phyloP scores from a whole-genome alignment of 2,797 vertebrate genomes.

The Tenualosa ilisha region DNA sequence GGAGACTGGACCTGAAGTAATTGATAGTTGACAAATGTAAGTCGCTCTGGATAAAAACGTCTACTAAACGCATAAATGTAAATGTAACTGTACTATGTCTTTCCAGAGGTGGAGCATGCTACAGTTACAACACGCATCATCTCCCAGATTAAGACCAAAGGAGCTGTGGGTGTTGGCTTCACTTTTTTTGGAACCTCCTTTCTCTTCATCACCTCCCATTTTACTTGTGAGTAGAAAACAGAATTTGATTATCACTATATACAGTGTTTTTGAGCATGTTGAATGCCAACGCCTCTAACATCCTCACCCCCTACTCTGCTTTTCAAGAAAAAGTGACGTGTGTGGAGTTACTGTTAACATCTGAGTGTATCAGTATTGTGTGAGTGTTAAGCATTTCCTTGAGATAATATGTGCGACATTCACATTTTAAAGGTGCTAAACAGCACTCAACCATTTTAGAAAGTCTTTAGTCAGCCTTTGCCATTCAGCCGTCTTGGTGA shows the following conservation, averaged over 20 bases:
- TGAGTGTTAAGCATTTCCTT: neutral
- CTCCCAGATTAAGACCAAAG: conserved; percentile 98
- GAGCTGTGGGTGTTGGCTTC: conserved; percentile 87
- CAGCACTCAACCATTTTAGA: neutral
- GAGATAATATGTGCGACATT: neutral
- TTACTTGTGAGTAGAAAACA: conserved; percentile 87
- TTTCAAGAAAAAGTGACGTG: no score
- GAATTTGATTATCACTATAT: neutral
- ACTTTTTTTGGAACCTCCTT: conserved; percentile 98
- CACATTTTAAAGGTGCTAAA: neutral
- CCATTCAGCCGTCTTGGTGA: neutral
- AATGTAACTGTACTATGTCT: neutral
- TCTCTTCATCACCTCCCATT: conserved; percentile 98
- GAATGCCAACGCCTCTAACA: no score
- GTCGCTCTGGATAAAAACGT: no score
- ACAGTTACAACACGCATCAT: conserved; percentile 95
- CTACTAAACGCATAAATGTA: no score
- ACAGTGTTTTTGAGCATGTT: no score
- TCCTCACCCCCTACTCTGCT: no score
- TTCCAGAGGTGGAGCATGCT: conserved; percentile 88
- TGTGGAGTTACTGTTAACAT: neutral
- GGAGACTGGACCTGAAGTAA: no score
- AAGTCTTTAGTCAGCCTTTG: neutral
- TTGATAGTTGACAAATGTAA: no score
- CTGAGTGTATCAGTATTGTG: neutral